phyloP scores from a whole-genome alignment of 2,113 vertebrate species.

The Galeopterus variegatus region DNA sequence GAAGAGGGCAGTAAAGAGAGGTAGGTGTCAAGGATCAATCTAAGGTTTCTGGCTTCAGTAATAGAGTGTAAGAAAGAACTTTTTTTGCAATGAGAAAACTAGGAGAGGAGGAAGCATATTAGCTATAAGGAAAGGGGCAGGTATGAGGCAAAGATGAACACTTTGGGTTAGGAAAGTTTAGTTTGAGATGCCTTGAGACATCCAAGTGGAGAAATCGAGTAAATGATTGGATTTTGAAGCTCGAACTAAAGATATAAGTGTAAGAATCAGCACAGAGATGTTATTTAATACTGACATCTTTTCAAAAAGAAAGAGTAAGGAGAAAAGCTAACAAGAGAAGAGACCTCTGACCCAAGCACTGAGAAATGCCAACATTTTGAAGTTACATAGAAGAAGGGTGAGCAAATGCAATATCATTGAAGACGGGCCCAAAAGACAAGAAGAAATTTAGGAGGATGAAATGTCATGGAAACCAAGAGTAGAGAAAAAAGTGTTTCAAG shows the following conservation, averaged over 20 bases:
- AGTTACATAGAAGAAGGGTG: background rate
- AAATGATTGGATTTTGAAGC: background rate
- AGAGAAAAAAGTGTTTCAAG: background rate
- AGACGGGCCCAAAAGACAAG: background rate
- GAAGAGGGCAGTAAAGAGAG: background rate
- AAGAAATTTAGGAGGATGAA: background rate
- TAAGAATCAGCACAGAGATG: background rate
- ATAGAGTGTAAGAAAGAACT: background rate
- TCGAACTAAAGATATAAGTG: background rate
- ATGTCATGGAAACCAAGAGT: background rate
- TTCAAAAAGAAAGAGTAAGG: background rate
- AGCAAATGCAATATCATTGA: too few relatives aligned
- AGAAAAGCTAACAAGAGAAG: too few relatives aligned
- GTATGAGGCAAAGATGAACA: background rate
- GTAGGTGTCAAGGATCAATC: background rate
- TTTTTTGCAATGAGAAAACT: constrained; percentile 1
- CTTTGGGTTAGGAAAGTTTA: background rate
- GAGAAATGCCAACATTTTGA: background rate
- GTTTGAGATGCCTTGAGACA: background rate
- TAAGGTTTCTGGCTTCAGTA: background rate
- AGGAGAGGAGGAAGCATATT: background rate
- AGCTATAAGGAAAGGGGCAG: background rate
- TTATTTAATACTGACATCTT: background rate
- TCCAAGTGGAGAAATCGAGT: background rate
- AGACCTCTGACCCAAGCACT: background rate